Percentiles rank a stretch among this genome's conserved stretches.
Conservation (phyloP, 1,140 invertebrate species). For the Leptinotarsa undecemlineata region DNA sequence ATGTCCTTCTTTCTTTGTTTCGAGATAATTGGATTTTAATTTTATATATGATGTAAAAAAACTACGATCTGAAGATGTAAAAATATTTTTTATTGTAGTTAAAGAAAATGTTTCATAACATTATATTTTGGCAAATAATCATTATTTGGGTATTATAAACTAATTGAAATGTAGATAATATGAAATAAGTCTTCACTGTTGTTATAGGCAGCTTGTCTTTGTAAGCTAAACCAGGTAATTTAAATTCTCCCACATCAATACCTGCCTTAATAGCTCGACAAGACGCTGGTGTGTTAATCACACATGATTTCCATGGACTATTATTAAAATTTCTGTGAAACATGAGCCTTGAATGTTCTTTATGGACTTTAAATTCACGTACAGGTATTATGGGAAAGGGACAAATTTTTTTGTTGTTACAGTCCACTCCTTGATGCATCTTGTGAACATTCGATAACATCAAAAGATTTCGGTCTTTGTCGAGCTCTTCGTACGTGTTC, state of each 20-base stretch:
- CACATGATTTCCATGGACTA: neutral
- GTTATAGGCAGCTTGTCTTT: too few relatives aligned
- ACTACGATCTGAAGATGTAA: too few relatives aligned
- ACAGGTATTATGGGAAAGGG: neutral
- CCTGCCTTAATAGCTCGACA: neutral
- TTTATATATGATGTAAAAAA: too few relatives aligned
- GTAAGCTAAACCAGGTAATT: neutral
- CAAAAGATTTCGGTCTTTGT: neutral
- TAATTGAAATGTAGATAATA: too few relatives aligned
- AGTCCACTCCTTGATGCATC: neutral
- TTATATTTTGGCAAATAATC: too few relatives aligned
- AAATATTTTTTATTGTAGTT: too few relatives aligned
- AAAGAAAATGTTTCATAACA: too few relatives aligned
- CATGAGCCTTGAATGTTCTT: neutral
- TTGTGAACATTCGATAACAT: neutral
- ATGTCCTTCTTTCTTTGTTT: too few relatives aligned
- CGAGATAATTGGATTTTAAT: too few relatives aligned
- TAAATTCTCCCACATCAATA: neutral
- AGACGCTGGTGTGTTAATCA: slow-evolving; percentile 4
- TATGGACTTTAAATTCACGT: neutral
- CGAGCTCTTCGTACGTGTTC: neutral
- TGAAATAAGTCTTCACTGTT: too few relatives aligned
- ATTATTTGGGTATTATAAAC: too few relatives aligned
- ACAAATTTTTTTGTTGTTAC: neutral
- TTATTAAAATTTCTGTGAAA: neutral